Base-by-base conservation (phyloP, 2,888 invertebrate species). In the Sinhomidia bicolor region DNA sequence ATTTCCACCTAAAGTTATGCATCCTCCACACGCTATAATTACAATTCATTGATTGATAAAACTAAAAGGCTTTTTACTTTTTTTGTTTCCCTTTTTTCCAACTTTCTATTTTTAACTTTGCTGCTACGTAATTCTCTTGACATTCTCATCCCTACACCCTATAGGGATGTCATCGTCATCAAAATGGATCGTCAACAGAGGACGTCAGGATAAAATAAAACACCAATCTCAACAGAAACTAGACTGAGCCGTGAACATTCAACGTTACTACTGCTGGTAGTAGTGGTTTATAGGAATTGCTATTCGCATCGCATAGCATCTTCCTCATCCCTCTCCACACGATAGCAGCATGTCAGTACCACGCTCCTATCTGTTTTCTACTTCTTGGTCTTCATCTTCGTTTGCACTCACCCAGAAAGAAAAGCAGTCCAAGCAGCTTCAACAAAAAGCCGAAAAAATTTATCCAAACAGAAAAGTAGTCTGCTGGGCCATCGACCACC, bases 331-430 rank as follows among this genome's bases (percentile, higher is more conserved):
- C n/a, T n/a, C n/a, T n/a, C n/a, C 62, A 62, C 62, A 44, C 44
- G 44, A 44, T 12, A n/a, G n/a, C n/a, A n/a, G n/a, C n/a, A n/a
- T n/a, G n/a, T n/a, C n/a, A n/a, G n/a, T n/a, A n/a, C n/a, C n/a
- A n/a, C n/a, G n/a, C n/a, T n/a, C n/a, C n/a, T n/a, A n/a, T n/a
- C n/a, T n/a, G n/a, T n/a, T n/a, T n/a, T n/a, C n/a, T n/a, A n/a
- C n/a, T n/a, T n/a, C n/a, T n/a, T n/a, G n/a, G n/a, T n/a, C n/a
- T n/a, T n/a, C n/a, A n/a, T n/a, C n/a, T n/a, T n/a, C n/a, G n/a
- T n/a, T n/a, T n/a, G n/a, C n/a, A 71, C n/a, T 71, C 71, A 71
- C 71, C 41, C 71, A 71, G 71, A 71, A 71, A 71, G 12, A 68
- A 23, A 32, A 29, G 36, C 20, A n/a, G 44, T 3, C 41, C 9